Conservation (phyloP, 2,888 invertebrate genomes). For the Ectemnius cavifrons region DNA sequence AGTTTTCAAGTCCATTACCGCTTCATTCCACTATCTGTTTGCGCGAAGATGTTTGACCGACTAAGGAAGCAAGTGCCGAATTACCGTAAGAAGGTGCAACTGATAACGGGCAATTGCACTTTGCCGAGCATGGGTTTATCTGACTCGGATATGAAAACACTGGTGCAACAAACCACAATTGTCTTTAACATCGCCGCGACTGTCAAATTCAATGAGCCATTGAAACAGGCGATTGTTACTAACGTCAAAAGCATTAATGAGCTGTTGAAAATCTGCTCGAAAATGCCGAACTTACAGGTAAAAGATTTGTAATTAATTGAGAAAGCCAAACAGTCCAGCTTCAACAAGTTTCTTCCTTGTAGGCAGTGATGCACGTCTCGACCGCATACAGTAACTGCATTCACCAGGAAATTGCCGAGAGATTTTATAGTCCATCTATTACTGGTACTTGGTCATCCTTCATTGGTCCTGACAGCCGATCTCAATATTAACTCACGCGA, state of each 20-base stretch:
- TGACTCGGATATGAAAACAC: constrained; percentile 79
- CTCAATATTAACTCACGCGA: constrained; percentile 76
- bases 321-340: constrained; percentile 57
- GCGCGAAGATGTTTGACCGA: constrained; percentile 79
- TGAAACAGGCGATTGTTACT: constrained; percentile 86
- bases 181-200: constrained; percentile 82
- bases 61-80: constrained; percentile 81
- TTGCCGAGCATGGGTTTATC: constrained; percentile 82
- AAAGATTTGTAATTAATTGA: not conserved
- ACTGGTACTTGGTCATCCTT: constrained; percentile 79
- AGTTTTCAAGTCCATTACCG: no score
- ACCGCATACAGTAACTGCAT: constrained; percentile 82
- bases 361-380: constrained; percentile 79
- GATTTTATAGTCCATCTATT: constrained; percentile 80
- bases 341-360: constrained; percentile 67
- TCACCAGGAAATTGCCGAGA: constrained; percentile 79
- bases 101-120: constrained; percentile 82
- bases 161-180: constrained; percentile 79
- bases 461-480: constrained; percentile 80
- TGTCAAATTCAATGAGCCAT: constrained; percentile 85
- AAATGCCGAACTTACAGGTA: constrained; percentile 83
- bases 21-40: not conserved
- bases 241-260: constrained; percentile 86
- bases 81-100: constrained; percentile 81
- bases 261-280: constrained; percentile 83